Conservation (phyloP, 2,888 invertebrate species). For the Chelonus formosanus region DNA sequence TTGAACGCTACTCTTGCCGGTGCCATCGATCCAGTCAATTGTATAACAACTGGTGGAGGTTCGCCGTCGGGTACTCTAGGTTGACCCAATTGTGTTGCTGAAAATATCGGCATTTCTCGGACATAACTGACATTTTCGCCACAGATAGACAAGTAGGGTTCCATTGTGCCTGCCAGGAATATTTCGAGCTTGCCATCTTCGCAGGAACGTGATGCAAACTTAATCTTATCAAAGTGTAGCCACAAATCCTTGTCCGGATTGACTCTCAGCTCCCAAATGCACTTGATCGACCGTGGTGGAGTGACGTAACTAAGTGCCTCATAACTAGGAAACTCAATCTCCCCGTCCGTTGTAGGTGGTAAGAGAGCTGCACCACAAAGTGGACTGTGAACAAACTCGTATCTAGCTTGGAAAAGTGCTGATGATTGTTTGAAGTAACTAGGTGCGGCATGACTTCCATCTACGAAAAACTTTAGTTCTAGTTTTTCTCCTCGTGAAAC, state of each 20-base stretch:
- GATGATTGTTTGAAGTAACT: constrained; percentile 88
- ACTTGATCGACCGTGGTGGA: constrained; percentile 68
- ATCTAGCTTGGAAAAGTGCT: constrained; percentile 85
- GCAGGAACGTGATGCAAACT: constrained; percentile 84
- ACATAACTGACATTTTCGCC: constrained; percentile 86
- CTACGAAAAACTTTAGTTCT: constrained; percentile 83
- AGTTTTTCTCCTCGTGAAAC: constrained; percentile 83
- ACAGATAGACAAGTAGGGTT: constrained; percentile 83
- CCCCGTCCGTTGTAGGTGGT: constrained; percentile 82
- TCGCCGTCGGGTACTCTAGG: constrained; percentile 66
- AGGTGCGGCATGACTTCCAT: constrained; percentile 84
- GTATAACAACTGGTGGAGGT: constrained; percentile 74
- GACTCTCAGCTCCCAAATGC: constrained; percentile 84
- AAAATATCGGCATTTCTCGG: constrained; percentile 80
- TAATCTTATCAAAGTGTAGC: constrained; percentile 86
- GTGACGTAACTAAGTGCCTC: constrained; percentile 74
- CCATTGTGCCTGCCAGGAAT: constrained; percentile 76
- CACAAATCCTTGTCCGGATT: constrained; percentile 86
- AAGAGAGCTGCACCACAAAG: constrained; percentile 85
- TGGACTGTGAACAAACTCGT: constrained; percentile 90
- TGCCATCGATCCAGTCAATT: constrained; percentile 78
- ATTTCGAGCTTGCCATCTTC: constrained; percentile 88
- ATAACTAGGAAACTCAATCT: constrained; percentile 86
- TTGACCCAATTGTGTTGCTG: constrained; percentile 77
- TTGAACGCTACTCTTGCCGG: constrained; percentile 87